Percentiles rank a stretch among this genome's conserved stretches.
Evolutionary conservation across 1,140 invertebrate genomes (phyloP).

Genomic region (Drosophila lacertosa): DNA sequence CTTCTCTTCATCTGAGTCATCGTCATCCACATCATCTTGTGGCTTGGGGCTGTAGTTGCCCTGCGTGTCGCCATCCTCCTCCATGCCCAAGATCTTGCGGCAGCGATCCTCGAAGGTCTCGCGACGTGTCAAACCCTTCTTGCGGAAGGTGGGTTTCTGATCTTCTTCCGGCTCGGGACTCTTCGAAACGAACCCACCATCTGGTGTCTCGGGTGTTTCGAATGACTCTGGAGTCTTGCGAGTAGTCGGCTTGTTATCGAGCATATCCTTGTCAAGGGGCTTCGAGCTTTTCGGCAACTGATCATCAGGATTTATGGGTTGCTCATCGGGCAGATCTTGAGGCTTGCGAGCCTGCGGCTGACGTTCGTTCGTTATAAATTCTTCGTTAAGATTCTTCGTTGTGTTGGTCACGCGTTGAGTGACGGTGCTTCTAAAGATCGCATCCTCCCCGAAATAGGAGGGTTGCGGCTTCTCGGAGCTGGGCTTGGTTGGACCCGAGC

Average conservation of each 20-base stretch:
- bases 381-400: constrained; percentile 58
- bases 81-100: constrained; percentile 87
- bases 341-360: constrained; percentile 25
- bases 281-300: not conserved
- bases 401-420: constrained; percentile 51
- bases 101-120: constrained; percentile 90
- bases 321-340: not conserved
- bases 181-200: constrained; percentile 72
- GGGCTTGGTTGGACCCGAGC: not conserved
- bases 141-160: constrained; percentile 54
- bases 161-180: constrained; percentile 44
- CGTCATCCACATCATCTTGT: constrained; percentile 21
- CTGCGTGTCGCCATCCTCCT: constrained; percentile 78
- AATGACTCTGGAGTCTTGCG: not conserved
- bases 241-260: constrained; percentile 1
- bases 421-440: constrained; percentile 50
- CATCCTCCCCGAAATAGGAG: constrained; percentile 34
- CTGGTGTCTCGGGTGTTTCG: constrained; percentile 51
- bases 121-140: constrained; percentile 84
- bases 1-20: constrained; percentile 25
- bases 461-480: constrained; percentile 20
- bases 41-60: constrained; percentile 46
- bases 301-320: not conserved
- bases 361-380: constrained; percentile 72
- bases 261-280: constrained; percentile 4